A percentile compares a stretch with the other conserved stretches of the same genome.
Evolutionary conservation across 2,797 vertebrate genomes (phyloP).

Genomic region (Malurus leucopterus): DNA sequence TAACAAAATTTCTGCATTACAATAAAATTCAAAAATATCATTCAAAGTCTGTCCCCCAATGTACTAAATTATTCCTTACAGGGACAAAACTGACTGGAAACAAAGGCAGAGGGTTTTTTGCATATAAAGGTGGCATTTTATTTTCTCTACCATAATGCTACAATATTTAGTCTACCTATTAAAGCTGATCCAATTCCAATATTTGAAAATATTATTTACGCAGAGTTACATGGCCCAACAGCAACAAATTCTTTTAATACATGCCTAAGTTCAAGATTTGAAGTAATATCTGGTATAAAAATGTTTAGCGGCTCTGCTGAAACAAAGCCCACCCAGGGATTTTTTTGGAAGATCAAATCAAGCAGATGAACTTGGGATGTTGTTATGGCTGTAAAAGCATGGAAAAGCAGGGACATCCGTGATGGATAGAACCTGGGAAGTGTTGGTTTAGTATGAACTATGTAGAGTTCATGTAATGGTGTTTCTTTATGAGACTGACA

Average conservation of each 20-base stretch:
- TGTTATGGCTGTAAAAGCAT: constrained; percentile 32
- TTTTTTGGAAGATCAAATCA: not conserved
- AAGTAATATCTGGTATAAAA: not conserved
- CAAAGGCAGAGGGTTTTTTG: not conserved
- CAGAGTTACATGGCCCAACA: not conserved
- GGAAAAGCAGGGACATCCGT: constrained; percentile 47
- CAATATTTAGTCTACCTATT: not conserved
- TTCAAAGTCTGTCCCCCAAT: not conserved
- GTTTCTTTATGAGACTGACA: constrained; percentile 68
- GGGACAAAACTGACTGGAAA: not conserved
- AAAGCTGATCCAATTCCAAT: not conserved
- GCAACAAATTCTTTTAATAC: not conserved
- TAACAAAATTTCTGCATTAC: not conserved
- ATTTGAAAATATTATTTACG: not conserved
- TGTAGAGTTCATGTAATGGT: constrained; percentile 51
- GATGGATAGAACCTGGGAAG: constrained; percentile 36
- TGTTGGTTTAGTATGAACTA: constrained; percentile 32
- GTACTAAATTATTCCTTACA: not conserved
- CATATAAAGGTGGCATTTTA: not conserved
- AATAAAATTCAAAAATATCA: not conserved
- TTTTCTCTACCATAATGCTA: not conserved
- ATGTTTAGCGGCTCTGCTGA: not conserved
- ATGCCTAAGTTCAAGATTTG: not conserved
- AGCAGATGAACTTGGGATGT: constrained; percentile 3
- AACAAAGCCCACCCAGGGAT: not conserved